These are phyloP conservation scores for Pteromalus puparum DNA, from an alignment of 1,140 invertebrate genomes.

Conservation along the genomic window DNA sequence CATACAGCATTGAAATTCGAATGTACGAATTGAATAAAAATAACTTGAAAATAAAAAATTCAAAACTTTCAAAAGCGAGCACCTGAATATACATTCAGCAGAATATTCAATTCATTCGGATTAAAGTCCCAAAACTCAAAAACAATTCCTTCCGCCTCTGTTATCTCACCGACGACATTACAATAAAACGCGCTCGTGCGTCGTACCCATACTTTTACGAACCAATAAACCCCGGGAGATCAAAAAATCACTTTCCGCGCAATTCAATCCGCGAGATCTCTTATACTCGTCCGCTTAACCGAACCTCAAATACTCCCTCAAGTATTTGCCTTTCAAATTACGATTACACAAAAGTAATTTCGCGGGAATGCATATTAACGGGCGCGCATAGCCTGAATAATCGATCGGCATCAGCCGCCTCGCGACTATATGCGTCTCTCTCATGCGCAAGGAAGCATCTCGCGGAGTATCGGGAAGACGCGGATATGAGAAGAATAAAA, in stretches of 20 bases:
- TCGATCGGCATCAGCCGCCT: slow-evolving; percentile 22
- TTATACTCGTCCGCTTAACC: not conserved
- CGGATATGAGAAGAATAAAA: not conserved
- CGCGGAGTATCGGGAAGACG: not conserved
- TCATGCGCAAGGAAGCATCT: not conserved
- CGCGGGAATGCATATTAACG: slow-evolving; percentile 48
- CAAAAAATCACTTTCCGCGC: not conserved
- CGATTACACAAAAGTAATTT: slow-evolving; percentile 50
- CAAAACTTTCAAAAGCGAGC: no score
- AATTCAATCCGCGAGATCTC: not conserved
- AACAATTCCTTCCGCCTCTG: no score
- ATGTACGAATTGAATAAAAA: no score
- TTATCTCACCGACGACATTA: not conserved
- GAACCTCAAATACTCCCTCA: slow-evolving; percentile 36
- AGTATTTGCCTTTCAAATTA: slow-evolving; percentile 53
- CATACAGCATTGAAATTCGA: no score
- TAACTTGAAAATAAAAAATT: no score
- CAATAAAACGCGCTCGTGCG: not conserved
- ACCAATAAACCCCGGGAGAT: not conserved
- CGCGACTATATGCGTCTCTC: not conserved
- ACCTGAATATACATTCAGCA: no score
- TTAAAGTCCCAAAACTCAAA: no score
- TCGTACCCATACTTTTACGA: not conserved
- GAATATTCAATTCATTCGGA: no score
- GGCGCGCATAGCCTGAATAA: slow-evolving; percentile 41